Conservation (phyloP, 92 coral and sea anemone genomes). For the Nematostella vectensis region DNA sequence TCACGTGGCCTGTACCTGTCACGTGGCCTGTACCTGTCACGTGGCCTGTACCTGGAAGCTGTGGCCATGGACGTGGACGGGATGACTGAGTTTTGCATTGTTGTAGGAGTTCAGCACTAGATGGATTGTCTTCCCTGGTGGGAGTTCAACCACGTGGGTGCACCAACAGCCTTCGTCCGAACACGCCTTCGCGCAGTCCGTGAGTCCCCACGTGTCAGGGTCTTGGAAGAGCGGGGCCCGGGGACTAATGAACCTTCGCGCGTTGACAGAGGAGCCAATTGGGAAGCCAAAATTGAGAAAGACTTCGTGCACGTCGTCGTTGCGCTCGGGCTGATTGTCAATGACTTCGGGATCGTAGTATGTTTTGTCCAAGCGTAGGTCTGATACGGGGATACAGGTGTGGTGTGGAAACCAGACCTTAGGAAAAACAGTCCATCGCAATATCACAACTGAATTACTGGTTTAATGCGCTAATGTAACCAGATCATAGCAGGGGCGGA, state of each 20-base stretch:
- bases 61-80: conserved; percentile 59
- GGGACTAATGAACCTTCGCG: conserved; percentile 31
- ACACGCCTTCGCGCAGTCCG: conserved; percentile 41
- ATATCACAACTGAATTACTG: no score
- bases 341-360: conserved; percentile 34
- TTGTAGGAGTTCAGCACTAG: conserved; percentile 31
- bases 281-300: conserved; percentile 47
- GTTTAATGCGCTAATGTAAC: no score
- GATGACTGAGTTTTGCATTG: conserved; percentile 17
- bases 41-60: conserved; percentile 40
- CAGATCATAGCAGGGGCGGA: no score
- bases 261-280: conserved; percentile 39
- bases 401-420: conserved; percentile 28
- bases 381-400: conserved; percentile 29
- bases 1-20: no score
- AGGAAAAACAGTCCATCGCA: no score
- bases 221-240: conserved; percentile 57
- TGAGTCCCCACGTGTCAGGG: conserved; percentile 54
- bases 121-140: conserved; percentile 37
- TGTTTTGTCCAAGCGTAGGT: conserved; percentile 18
- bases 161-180: conserved; percentile 43
- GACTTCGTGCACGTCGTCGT: conserved; percentile 44
- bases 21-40: no score
- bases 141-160: conserved; percentile 44
- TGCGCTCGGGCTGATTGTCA: conserved; percentile 4